Base-by-base conservation (phyloP, 1,140 invertebrate genomes). In the Eciton burchellii region DNA sequence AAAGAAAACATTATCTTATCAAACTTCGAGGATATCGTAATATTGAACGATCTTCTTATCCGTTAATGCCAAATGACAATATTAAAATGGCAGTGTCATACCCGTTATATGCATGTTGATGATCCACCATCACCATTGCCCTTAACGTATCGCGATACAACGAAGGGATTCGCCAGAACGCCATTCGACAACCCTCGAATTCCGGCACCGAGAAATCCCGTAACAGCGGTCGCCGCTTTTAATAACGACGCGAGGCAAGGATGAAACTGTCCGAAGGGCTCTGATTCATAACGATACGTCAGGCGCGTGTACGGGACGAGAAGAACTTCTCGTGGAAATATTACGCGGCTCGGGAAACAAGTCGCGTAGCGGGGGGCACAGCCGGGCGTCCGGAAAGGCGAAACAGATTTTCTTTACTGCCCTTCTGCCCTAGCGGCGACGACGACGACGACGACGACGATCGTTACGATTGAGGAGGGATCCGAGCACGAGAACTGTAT, bases 381-480 rank as follows among this genome's bases (percentile, higher is more conserved):
- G 56, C 49, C 59, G 74, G 56, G 65, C 72, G 77, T 83, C 79
- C 83, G 81, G 79, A 84, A 87, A 83, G 76, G 56, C 81, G 89
- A 83, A 89, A 89, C 89, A 90, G 89, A 90, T 90, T 89, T 90
- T 83, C 82, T 90, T 89, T 89, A 89, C 81, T 86, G 85, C 85
- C 77, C 77, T 73, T 56, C 71, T 81, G 81, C 59, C 57, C 62
- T 85, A 65, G 65, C 81, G 29, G 82, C 74, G 57, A 81, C 70
- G 65, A 68, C 56, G 35, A 79, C 74, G 35, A 35, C 2, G 35
- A 35, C 74, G 57, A 81, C 70, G 70, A 68, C 49, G 35, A 79
- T 63, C 43, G 63, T 56, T 70, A 70, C 49, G 63, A 70, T 79
- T 35, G 74, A 79, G 74, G 70, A 70, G 74, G 63, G 74, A 83